Conservation (phyloP, 2,797 vertebrate species). For the Macropodus opercularis region DNA sequence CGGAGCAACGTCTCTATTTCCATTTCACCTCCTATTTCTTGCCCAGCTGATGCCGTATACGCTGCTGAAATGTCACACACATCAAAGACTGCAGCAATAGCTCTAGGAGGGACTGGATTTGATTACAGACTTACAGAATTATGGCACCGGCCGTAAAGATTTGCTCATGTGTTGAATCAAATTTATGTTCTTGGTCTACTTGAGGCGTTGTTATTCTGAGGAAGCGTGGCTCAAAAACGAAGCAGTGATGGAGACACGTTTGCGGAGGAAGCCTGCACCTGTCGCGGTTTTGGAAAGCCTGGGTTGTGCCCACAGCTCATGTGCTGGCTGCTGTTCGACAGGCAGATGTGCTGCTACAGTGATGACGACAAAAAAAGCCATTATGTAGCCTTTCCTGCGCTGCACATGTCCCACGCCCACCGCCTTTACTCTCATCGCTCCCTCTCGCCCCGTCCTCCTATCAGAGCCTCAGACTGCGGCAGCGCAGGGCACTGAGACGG, state of each 20-base stretch:
- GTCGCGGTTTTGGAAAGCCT: slow-evolving; percentile 31
- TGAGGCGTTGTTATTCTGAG: background rate
- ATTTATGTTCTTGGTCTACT: slow-evolving; percentile 3
- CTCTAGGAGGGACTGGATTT: slow-evolving; percentile 29
- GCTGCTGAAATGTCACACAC: slow-evolving; percentile 35
- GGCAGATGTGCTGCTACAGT: slow-evolving; percentile 67
- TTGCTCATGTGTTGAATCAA: too few relatives aligned
- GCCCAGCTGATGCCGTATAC: slow-evolving; percentile 1
- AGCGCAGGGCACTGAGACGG: slow-evolving; percentile 74
- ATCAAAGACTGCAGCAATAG: slow-evolving; percentile 39
- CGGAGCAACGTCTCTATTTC: slow-evolving; percentile 13
- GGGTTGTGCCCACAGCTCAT: slow-evolving; percentile 24
- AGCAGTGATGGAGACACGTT: background rate
- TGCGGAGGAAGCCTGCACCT: slow-evolving; percentile 17
- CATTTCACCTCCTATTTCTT: background rate
- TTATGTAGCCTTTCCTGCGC: slow-evolving; percentile 58
- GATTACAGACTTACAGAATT: slow-evolving; percentile 11
- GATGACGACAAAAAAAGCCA: slow-evolving; percentile 63
- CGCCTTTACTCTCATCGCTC: slow-evolving; percentile 36
- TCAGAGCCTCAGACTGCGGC: slow-evolving; percentile 78
- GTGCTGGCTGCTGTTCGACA: slow-evolving; percentile 41
- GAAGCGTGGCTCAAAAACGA: background rate
- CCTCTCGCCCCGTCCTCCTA: slow-evolving; percentile 26
- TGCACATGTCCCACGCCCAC: slow-evolving; percentile 38
- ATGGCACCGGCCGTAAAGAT: too few relatives aligned